Evolutionary conservation across 2,113 vertebrate genomes (phyloP).

Genomic region (Piprites chloris): DNA sequence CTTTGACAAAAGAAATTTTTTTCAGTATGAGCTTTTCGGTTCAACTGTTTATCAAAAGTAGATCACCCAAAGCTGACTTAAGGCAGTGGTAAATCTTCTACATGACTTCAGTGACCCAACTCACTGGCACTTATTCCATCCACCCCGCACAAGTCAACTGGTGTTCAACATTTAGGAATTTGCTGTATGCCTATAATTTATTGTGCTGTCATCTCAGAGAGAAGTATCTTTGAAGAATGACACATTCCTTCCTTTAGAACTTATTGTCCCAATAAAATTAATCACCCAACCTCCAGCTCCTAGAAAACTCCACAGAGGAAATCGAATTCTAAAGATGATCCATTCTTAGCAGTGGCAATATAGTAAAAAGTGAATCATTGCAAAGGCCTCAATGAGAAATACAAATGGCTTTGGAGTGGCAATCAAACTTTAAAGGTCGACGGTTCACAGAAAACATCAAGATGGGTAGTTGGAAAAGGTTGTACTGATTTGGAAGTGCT

Average conservation of each 20-base stretch:
- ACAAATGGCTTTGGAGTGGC: slow-evolving; percentile 1
- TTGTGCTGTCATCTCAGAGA: background rate
- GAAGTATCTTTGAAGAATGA: background rate
- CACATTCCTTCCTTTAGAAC: slow-evolving; percentile 1
- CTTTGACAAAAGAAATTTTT: background rate
- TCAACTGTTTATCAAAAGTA: background rate
- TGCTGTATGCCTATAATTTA: background rate
- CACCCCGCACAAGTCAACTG: background rate
- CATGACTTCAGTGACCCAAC: background rate
- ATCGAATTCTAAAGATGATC: background rate
- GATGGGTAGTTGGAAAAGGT: background rate
- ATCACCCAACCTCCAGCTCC: background rate
- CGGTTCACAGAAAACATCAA: background rate
- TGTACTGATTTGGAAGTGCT: background rate
- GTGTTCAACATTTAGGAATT: background rate
- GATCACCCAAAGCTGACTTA: background rate
- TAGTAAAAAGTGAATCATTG: background rate
- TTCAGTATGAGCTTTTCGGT: background rate
- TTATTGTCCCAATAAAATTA: slow-evolving; percentile 49
- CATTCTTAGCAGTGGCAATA: background rate
- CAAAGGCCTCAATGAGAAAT: background rate
- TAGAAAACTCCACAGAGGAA: background rate
- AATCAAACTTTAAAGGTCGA: background rate
- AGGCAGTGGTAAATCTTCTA: background rate
- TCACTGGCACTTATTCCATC: background rate